Evolutionary conservation across 2,888 invertebrate species (phyloP), one percentile per base, ranked within the genome.

Genomic region (Rhopalosiphum nymphaeae): DNA sequence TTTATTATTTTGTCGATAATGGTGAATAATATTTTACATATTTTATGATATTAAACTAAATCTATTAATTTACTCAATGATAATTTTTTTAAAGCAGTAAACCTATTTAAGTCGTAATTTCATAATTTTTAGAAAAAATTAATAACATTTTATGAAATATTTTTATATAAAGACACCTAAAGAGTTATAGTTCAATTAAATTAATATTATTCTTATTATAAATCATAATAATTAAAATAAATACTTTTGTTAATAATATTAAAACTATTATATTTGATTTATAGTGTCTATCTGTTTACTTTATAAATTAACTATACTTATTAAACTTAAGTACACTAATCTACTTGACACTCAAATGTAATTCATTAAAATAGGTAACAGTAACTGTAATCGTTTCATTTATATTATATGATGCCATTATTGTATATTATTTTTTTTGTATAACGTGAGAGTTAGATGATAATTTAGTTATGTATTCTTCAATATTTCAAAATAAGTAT

Each of bases 221-320:
- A n/a, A n/a, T 67, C n/a, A 67, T 67, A 36, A 29, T 9, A 61
- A 61, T 29, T 29, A 61, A 61, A 10, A 29, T n/a, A 61, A 61
- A 78, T 36, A n/a, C 7, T 21, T 78, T 78, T 36, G 36, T 78
- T 78, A 78, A 36, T 78, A 9, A 78, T 78, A 67, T n/a, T n/a
- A n/a, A 61, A 67, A n/a, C 29, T 67, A n/a, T n/a, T 67, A 5
- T 67, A 78, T 36, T 78, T 78, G 36, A 78, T 78, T 78, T 36
- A 36, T 78, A 78, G 78, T 36, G 78, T 78, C 21, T 78, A 21
- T 78, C 21, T 78, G 78, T 78, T 78, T 78, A 78, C 78, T 78
- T 78, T 21, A 78, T 78, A 78, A 78, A 78, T 36, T 78, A 78
- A 78, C 21, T 78, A 78, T 78, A 78, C 36, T 78, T 78, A 78